Evolutionary conservation across 2,888 invertebrate species (phyloP).

Genomic region (Caenorhabditis sp.): DNA sequence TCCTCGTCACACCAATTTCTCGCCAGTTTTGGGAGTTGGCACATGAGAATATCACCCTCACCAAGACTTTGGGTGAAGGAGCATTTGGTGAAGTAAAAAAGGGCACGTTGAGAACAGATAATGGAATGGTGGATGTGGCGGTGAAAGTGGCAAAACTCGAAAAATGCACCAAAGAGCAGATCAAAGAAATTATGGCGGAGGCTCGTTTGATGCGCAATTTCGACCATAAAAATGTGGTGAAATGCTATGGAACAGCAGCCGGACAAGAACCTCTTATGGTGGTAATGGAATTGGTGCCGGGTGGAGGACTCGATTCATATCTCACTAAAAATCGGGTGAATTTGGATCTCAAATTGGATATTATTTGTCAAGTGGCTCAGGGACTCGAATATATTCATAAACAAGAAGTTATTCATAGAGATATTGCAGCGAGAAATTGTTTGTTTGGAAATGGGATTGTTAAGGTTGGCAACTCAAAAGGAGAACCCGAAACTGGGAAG

Average conservation of each 20-base stretch:
- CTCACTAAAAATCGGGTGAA: constrained; percentile 46
- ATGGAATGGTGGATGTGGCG: background rate
- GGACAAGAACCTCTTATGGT: constrained; percentile 51
- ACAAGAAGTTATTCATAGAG: constrained; percentile 47
- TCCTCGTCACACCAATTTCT: constrained; percentile 15
- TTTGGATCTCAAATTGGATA: constrained; percentile 39
- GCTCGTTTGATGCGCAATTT: constrained; percentile 57
- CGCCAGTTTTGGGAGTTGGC: constrained; percentile 58
- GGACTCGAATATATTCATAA: constrained; percentile 51
- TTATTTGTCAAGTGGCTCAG: constrained; percentile 35
- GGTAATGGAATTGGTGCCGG: constrained; percentile 55
- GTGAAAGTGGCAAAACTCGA: constrained; percentile 50
- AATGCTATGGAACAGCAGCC: constrained; percentile 52
- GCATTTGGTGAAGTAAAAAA: constrained; percentile 61
- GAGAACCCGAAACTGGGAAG: too few relatives aligned
- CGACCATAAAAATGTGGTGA: constrained; percentile 52
- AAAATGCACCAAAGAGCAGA: constrained; percentile 55
- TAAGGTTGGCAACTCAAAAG: too few relatives aligned
- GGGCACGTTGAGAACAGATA: constrained; percentile 11
- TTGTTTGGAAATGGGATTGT: constrained; percentile 27
- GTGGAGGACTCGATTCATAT: constrained; percentile 54
- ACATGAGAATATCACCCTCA: constrained; percentile 51
- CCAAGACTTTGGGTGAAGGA: constrained; percentile 62
- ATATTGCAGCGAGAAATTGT: constrained; percentile 54
- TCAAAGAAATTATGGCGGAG: constrained; percentile 57